Percentiles rank a stretch among this genome's conserved stretches.
Conservation (phyloP, 2,888 invertebrate genomes). For the Conomelus anceps region DNA sequence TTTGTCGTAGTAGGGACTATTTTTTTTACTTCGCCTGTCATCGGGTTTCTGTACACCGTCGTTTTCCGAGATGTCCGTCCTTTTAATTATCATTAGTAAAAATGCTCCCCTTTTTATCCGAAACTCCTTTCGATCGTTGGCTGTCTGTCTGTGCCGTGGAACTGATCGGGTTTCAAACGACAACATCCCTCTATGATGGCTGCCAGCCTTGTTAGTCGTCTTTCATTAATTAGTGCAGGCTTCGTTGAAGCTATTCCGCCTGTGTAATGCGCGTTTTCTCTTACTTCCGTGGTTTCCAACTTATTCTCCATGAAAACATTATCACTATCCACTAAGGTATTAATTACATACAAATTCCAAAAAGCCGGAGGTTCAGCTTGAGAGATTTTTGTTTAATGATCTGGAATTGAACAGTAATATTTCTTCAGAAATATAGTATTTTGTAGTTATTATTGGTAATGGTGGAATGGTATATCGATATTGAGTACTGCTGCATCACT, state of each 20-base stretch:
- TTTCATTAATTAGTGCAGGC: not conserved
- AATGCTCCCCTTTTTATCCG: not conserved
- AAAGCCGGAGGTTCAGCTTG: not conserved
- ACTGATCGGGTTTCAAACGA: not conserved
- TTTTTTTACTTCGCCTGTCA: not conserved
- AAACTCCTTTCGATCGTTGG: not conserved
- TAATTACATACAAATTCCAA: not conserved
- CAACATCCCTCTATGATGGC: not conserved
- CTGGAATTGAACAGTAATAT: not conserved
- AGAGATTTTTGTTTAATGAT: not conserved
- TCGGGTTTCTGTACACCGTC: not conserved
- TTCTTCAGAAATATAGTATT: not conserved
- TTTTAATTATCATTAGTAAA: not conserved
- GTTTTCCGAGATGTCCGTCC: not conserved
- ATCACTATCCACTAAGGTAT: not conserved
- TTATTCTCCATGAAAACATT: not conserved
- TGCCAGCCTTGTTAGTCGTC: not conserved
- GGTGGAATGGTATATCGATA: too few species aligned
- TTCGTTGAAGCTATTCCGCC: too few species aligned
- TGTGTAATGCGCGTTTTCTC: not conserved
- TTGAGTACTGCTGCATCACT: too few species aligned
- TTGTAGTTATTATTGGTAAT: too few species aligned
- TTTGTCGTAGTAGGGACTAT: not conserved
- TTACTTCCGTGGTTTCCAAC: not conserved
- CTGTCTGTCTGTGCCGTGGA: not conserved